These are phyloP conservation scores for Dasyornis broadbenti DNA, from an alignment of 2,113 vertebrate species.

Conservation along the genomic window DNA sequence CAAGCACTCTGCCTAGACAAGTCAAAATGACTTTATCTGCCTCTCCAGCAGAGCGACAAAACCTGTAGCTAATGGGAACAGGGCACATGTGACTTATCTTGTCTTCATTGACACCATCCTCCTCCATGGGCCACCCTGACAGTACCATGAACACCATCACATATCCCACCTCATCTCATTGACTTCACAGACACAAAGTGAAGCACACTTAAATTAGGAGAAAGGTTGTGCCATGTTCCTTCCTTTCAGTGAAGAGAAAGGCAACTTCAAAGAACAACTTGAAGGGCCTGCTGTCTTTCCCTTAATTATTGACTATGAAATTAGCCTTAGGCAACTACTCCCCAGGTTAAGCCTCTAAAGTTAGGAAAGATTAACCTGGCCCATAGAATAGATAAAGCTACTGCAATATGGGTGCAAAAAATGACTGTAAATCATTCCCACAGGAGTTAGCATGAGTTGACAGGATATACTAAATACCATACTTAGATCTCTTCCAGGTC, in stretches of 20 bases:
- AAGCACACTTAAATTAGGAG: neutral
- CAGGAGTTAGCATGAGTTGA: neutral
- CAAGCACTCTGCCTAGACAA: neutral
- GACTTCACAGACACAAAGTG: neutral
- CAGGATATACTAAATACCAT: neutral
- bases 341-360: neutral
- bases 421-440: neutral
- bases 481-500: neutral
- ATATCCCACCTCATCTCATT: neutral
- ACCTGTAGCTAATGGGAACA: neutral
- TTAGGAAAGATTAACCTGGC: neutral
- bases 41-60: neutral
- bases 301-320: slow-evolving; percentile 12
- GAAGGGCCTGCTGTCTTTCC: neutral
- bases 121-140: neutral
- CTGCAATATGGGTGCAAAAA: neutral
- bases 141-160: neutral
- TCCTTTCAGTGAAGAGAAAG: neutral
- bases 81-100: rapidly evolving
- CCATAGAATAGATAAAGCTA: neutral
- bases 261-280: neutral
- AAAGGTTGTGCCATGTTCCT: neutral
- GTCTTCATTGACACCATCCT: rapidly evolving
- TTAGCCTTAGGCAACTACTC: neutral
- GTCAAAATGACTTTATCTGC: neutral